Conservation (phyloP, 2,888 invertebrate genomes). For the Odontocolon sp. region DNA sequence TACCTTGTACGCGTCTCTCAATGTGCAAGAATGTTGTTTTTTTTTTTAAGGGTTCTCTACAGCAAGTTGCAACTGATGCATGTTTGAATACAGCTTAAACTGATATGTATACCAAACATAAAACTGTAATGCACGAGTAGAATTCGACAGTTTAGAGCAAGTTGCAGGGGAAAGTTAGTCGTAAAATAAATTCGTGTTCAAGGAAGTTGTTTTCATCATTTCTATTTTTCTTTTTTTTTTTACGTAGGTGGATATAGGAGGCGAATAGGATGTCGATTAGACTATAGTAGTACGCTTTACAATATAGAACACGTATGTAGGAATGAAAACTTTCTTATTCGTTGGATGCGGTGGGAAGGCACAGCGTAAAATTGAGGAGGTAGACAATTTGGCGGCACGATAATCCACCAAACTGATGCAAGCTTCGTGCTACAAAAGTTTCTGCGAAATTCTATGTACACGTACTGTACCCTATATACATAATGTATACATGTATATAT, state of each 20-base stretch:
- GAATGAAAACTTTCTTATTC: slow-evolving; percentile 52
- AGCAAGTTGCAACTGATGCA: too few species aligned
- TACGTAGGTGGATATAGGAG: neutral
- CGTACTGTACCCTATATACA: slow-evolving; percentile 7
- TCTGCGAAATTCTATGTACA: slow-evolving; percentile 28
- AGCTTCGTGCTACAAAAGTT: slow-evolving; percentile 53
- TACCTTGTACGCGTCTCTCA: too few species aligned
- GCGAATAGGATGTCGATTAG: neutral
- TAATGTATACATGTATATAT: slow-evolving; percentile 5
- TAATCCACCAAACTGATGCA: slow-evolving; percentile 36
- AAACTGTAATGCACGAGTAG: too few species aligned
- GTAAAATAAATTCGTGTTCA: too few species aligned
- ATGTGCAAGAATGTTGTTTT: too few species aligned
- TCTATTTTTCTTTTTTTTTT: neutral
- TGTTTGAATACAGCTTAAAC: too few species aligned
- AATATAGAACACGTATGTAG: slow-evolving; percentile 3
- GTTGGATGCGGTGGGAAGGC: neutral
- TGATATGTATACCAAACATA: too few species aligned
- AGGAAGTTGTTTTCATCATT: slow-evolving; percentile 15
- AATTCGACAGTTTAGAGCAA: too few species aligned
- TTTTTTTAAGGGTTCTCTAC: too few species aligned
- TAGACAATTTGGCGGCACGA: slow-evolving; percentile 57
- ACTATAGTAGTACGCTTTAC: slow-evolving; percentile 28
- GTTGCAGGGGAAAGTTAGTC: too few species aligned
- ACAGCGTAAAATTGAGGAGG: slow-evolving; percentile 55